Conservation (phyloP, 2,888 invertebrate species). For the Trichopria drosophilae region DNA sequence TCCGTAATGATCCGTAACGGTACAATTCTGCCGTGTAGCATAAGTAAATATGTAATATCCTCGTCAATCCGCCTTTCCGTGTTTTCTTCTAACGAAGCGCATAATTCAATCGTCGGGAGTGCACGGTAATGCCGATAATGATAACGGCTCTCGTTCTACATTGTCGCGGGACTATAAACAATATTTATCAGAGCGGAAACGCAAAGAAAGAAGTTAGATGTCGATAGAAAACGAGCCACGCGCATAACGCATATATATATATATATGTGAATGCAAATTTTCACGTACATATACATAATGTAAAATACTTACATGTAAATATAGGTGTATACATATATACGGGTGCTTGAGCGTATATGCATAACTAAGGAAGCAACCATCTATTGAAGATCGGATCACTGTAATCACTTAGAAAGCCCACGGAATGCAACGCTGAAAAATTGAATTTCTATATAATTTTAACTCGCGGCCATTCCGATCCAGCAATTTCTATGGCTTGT, state of each 20-base stretch:
- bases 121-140: not conserved
- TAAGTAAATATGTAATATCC: not conserved
- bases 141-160: not conserved
- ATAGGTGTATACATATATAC: too few species aligned
- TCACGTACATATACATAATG: too few species aligned
- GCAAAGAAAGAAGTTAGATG: constrained; percentile 8
- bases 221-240: not conserved
- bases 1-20: constrained; percentile 43
- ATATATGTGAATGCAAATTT: too few species aligned
- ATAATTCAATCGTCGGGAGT: constrained; percentile 8
- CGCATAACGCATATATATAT: too few species aligned
- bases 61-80: not conserved
- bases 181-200: constrained; percentile 29
- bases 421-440: too few species aligned
- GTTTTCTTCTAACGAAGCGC: not conserved
- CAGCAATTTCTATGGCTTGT: too few species aligned
- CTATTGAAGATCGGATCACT: too few species aligned
- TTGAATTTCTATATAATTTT: too few species aligned
- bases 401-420: constrained; percentile 26
- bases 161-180: constrained; percentile 27
- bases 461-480: too few species aligned
- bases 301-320: too few species aligned
- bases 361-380: too few species aligned
- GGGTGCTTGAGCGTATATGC: too few species aligned
- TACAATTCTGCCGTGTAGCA: constrained; percentile 22